Base-by-base conservation (phyloP, 2,888 invertebrate species). In the Euspilapteryx auroguttella region DNA sequence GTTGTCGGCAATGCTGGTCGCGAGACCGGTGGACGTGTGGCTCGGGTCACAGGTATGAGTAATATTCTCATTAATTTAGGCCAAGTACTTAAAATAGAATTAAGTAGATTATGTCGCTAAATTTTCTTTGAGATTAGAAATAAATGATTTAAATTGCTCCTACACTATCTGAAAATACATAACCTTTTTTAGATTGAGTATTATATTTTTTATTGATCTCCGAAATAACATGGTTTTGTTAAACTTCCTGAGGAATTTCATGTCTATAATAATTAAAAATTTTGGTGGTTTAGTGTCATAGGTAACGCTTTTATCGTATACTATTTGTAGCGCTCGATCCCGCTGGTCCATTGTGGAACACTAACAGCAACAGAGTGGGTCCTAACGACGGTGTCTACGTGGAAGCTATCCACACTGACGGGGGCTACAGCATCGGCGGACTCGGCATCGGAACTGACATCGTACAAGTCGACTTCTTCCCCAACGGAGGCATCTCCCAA, bases 381-480 rank as follows among this genome's bases (percentile, higher is more conserved):
- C 24, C 37, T n/a, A 21, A 12, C 9, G 37, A 37, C 21, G 37
- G 31, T 2, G 14, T 28, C 1, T 37, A 62, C 71, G 13, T 59
- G 1, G 37, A 37, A 13, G 36, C 34, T 2, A 37, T 37, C 4
- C 37, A 37, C 12, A 37, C 37, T 11, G 37, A 37, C 13, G 37
- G 37, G 3, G 35, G 66, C 8, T 64, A 79, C 2, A 52, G 52
- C 44, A 54, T 41, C 40, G 62, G 13, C 37, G 79, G 46, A 55
- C 69, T 40, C 47, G 81, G 44, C 41, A 79, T 65, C 20, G 79
- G 79, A 1, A 44, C 53, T 2, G 45, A 65, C 4, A 49, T 81
- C 3, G 81, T 66, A 1, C 53, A 78, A 31, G 79, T 52, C 5
- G 81, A 81, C 44, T 81, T 80, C 49, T 81, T 71, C 58, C 78